Percentiles rank a stretch among this genome's conserved stretches.
phyloP scores from a whole-genome alignment of 2,888 invertebrate species.

The Psylliodes chrysocephalus region DNA sequence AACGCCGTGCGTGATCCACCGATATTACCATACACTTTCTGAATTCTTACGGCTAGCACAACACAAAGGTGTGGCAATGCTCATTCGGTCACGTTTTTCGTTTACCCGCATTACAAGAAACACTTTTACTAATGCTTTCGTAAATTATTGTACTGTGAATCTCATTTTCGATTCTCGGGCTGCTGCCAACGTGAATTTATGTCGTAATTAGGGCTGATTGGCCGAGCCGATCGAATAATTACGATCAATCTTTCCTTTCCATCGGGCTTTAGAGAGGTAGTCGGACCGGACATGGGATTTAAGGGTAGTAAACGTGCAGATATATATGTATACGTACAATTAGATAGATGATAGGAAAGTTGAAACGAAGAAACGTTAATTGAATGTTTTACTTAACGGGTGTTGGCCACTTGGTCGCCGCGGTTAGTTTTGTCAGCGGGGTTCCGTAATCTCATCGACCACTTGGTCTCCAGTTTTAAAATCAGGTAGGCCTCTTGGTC shows the following conservation, averaged over 20 bases:
- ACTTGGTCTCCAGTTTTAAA: no score
- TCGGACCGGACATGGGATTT: not conserved
- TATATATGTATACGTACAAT: not conserved
- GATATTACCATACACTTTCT: slow-evolving; percentile 10
- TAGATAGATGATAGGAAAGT: no score
- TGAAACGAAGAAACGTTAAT: no score
- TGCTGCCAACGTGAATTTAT: slow-evolving; percentile 10
- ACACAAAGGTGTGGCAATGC: slow-evolving; percentile 12
- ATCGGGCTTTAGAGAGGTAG: not conserved
- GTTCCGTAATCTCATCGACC: no score
- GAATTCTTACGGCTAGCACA: not conserved
- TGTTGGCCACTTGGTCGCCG: no score
- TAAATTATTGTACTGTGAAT: slow-evolving; percentile 29
- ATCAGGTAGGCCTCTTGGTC: no score
- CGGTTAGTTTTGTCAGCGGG: no score
- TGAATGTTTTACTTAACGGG: no score
- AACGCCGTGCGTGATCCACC: slow-evolving; percentile 12
- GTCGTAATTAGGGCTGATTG: slow-evolving; percentile 23
- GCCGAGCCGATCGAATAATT: slow-evolving; percentile 11
- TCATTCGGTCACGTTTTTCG: slow-evolving; percentile 17
- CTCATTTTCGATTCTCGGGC: no score
- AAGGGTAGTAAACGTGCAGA: not conserved
- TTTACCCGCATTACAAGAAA: slow-evolving; percentile 22
- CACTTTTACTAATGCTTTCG: slow-evolving; percentile 30
- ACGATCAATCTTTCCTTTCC: slow-evolving; percentile 4